Conservation (phyloP, 2,797 vertebrate species). For the Myoxocephalus aenaeus region DNA sequence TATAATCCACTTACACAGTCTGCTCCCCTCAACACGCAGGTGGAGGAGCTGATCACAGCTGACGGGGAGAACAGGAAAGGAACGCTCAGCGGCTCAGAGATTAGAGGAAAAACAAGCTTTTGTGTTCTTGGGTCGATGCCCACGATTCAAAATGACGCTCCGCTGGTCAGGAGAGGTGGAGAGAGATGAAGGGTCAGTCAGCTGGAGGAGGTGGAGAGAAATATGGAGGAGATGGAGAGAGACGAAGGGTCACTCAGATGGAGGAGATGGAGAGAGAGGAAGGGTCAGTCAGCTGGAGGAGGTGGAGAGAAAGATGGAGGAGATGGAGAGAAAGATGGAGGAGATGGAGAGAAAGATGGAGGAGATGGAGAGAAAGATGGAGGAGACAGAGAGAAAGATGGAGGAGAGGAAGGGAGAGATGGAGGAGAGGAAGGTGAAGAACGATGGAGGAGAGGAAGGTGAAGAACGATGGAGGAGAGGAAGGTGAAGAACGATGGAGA, state of each 20-base stretch:
- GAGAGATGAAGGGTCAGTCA: no score
- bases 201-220: no score
- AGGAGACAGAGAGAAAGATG: no score
- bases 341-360: background rate
- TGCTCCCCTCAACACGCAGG: background rate
- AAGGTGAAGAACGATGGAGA: no score
- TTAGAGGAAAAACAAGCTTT: constrained; percentile 5
- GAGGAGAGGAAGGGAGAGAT: background rate
- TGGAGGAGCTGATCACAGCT: background rate
- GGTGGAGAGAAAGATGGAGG: background rate
- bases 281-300: no score
- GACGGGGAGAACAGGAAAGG: background rate
- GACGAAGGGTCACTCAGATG: no score
- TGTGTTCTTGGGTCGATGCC: no score
- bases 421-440: no score
- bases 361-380: no score
- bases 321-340: background rate
- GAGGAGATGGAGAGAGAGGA: background rate
- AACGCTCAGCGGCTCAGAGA: constrained; percentile 6
- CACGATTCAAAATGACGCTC: background rate
- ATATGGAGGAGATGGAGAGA: background rate
- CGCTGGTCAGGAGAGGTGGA: background rate
- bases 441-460: background rate
- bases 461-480: no score
- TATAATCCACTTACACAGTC: background rate